A percentile compares a stretch with the other conserved stretches of the same genome.
These are phyloP conservation scores for Halictus ligatus DNA, from an alignment of 2,888 invertebrate species.

Conservation along the genomic window DNA sequence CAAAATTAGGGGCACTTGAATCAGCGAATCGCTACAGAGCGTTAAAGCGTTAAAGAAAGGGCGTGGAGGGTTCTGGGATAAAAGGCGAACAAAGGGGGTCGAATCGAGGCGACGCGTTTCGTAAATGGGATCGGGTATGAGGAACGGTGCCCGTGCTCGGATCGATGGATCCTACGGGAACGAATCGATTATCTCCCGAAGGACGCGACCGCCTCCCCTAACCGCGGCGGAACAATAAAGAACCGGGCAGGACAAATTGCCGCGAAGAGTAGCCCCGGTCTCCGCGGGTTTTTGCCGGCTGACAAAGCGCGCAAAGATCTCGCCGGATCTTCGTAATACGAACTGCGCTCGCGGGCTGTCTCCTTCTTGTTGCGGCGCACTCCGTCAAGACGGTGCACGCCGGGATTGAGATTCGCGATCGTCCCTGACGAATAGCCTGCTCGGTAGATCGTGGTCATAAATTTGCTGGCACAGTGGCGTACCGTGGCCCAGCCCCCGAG, in stretches of 20 bases:
- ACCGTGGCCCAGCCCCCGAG: conserved; percentile 21
- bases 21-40: background rate
- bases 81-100: too few species aligned
- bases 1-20: background rate
- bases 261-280: conserved; percentile 24
- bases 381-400: conserved; percentile 55
- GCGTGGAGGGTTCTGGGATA: too few species aligned
- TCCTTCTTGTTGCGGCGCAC: conserved; percentile 31
- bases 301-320: conserved; percentile 64
- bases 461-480: conserved; percentile 65
- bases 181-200: conserved; percentile 27
- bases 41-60: too few species aligned
- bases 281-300: conserved; percentile 29
- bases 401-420: conserved; percentile 73
- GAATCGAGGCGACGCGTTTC: too few species aligned
- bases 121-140: too few species aligned
- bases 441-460: conserved; percentile 70
- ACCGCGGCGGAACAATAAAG: conserved; percentile 35
- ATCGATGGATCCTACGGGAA: background rate
- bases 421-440: conserved; percentile 70
- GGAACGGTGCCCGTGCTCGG: background rate
- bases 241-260: conserved; percentile 61
- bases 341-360: conserved; percentile 49
- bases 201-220: background rate
- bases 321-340: conserved; percentile 65